phyloP scores from a whole-genome alignment of 2,113 vertebrate species.

The Cromileptes altivelis region DNA sequence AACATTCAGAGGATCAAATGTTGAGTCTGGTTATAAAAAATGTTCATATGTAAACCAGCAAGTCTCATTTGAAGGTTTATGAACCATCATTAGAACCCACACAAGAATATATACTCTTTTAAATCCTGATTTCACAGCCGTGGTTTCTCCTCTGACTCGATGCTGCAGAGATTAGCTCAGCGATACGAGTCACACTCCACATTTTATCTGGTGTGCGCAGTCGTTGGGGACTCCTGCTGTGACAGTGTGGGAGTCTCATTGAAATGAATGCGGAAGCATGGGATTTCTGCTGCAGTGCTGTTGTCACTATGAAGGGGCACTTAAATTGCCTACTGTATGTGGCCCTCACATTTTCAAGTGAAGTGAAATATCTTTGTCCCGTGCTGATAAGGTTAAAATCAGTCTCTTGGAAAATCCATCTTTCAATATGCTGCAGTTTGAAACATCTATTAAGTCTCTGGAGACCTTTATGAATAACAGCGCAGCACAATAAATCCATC shows the following conservation, averaged over 20 bases:
- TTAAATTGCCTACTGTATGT: neutral
- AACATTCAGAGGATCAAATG: neutral
- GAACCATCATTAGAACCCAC: too few species aligned
- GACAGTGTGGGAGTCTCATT: neutral
- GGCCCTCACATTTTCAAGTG: neutral
- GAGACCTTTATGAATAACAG: conserved; percentile 10
- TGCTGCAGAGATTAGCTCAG: neutral
- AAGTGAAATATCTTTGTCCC: neutral
- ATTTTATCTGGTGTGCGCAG: neutral
- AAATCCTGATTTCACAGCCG: neutral
- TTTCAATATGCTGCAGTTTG: neutral
- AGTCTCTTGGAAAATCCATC: conserved; percentile 10
- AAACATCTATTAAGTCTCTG: neutral
- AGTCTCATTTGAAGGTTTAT: neutral
- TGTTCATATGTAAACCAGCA: neutral
- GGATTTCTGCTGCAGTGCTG: neutral
- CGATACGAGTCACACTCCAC: neutral
- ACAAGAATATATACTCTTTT: neutral
- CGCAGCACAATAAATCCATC: neutral
- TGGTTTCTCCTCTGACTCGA: neutral
- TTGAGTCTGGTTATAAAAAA: neutral
- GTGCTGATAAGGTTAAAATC: conserved; percentile 8
- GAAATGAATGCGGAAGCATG: neutral
- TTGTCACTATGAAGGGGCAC: neutral
- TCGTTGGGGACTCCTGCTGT: neutral